Conservation (phyloP, 2,797 vertebrate species). For the Melanotaenia maccullochi region DNA sequence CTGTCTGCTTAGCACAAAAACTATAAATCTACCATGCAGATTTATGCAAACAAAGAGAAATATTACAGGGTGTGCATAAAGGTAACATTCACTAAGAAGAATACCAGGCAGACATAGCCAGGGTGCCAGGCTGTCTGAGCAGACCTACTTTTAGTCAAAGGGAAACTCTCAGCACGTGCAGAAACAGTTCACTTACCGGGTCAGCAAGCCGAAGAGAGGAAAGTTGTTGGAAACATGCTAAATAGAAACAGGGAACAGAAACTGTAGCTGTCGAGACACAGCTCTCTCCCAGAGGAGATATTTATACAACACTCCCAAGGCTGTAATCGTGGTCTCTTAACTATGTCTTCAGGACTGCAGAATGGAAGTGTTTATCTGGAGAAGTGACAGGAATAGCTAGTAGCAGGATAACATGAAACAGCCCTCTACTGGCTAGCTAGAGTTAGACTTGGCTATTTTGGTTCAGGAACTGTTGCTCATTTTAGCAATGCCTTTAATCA, state of each 20-base stretch:
- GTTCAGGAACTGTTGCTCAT: slow-evolving; percentile 66
- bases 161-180: slow-evolving; percentile 63
- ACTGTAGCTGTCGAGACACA: slow-evolving; percentile 49
- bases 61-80: slow-evolving; percentile 9
- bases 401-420: slow-evolving; percentile 75
- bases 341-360: slow-evolving; percentile 75
- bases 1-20: slow-evolving; percentile 11
- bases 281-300: slow-evolving; percentile 69
- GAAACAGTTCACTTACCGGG: slow-evolving; percentile 65
- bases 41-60: slow-evolving; percentile 26
- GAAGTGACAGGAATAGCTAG: slow-evolving; percentile 76
- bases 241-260: slow-evolving; percentile 68
- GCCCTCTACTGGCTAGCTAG: slow-evolving; percentile 69
- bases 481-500: slow-evolving; percentile 75
- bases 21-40: slow-evolving; percentile 19
- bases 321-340: slow-evolving; percentile 81
- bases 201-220: slow-evolving; percentile 59
- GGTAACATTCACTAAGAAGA: slow-evolving; percentile 26
- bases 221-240: slow-evolving; percentile 64
- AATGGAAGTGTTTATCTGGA: slow-evolving; percentile 81
- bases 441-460: slow-evolving; percentile 73
- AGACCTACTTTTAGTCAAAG: slow-evolving; percentile 47
- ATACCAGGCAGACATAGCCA: slow-evolving; percentile 30
- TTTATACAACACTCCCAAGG: slow-evolving; percentile 76
- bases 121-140: slow-evolving; percentile 66